phyloP scores from a whole-genome alignment of 2,888 invertebrate species.

The Diarsia brunnea region DNA sequence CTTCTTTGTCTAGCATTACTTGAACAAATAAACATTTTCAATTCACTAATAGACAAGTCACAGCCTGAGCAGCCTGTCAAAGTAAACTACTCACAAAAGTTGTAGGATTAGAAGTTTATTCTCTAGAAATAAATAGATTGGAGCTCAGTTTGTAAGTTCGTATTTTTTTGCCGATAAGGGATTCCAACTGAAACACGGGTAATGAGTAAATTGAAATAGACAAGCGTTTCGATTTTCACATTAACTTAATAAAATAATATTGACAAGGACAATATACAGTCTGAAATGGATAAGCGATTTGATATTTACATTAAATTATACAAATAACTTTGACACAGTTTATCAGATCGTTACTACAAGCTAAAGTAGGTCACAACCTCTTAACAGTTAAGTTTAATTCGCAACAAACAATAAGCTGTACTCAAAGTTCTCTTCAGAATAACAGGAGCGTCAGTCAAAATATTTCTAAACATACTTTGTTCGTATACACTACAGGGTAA shows the following conservation, averaged over 20 bases:
- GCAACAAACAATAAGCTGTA: conserved; percentile 13
- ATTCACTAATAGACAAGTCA: not conserved
- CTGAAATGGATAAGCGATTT: not conserved
- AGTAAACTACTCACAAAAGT: not conserved
- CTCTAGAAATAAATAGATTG: not conserved
- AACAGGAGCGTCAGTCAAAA: conserved; percentile 33
- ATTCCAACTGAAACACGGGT: not conserved
- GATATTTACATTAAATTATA: not conserved
- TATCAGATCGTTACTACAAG: not conserved
- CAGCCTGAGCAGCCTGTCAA: not conserved
- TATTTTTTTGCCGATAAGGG: not conserved
- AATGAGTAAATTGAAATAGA: not conserved
- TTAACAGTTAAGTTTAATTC: conserved; percentile 5
- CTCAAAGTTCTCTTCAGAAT: conserved; percentile 17
- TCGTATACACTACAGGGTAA: conserved; percentile 17
- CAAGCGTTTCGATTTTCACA: not conserved
- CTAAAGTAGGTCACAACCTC: not conserved
- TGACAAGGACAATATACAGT: not conserved
- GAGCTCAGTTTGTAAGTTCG: not conserved
- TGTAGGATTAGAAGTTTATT: not conserved
- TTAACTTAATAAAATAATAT: not conserved
- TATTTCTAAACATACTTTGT: conserved; percentile 39
- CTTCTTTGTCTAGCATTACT: no score
- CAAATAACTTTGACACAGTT: not conserved
- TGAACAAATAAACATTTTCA: not conserved